Base-by-base conservation (phyloP, 2,797 vertebrate species). In the Babyrousa celebensis region DNA sequence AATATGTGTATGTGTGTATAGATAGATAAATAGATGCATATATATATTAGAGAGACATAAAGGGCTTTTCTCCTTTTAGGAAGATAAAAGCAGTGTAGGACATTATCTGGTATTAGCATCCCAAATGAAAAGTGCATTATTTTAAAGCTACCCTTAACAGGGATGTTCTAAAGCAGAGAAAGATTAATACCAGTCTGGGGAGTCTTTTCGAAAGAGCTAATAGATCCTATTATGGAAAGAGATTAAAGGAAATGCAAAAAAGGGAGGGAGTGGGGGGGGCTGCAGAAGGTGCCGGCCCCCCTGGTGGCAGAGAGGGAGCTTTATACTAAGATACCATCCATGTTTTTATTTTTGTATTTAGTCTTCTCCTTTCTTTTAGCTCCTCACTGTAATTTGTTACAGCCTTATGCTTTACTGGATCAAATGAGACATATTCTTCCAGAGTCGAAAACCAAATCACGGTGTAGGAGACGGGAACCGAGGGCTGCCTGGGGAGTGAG, bases 201-300 rank as follows among this genome's bases (percentile, higher is more conserved):
- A 80, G n/a, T 80, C 85, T 96, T 97, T 96, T 95, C 72, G 85
- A 96, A 95, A 83, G 90, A 95, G 15, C 78, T 93, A 89, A 91
- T 83, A 88, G 92, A 95, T 67, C 20, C 17, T 88, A 43, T 97
- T 72, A 90, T 86, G 54, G 85, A 94, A 89, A 86, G 72, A 96
- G 77, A 95, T 96, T 63, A 95, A 80, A 96, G 82, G 32, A 90
- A 95, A 91, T 95, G 60, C 29, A 82, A 71, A 91, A 95, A 52
- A 67, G 25, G 25, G 40, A 18, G 12, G 12, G 36, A 36, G 5
- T 40, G 14, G 62, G 48, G 48, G 36, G 52, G 12, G 5, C 27
- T 90, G 27, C 4, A 17, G 2, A 71, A 67, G 25, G 25, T 95
- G 8, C 63, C 72, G 23, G 48, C 62, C n/a, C 54, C 75, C 52